A percentile compares a stretch with the other conserved stretches of the same genome.
Conservation (phyloP, 2,113 vertebrate genomes). For the Mustelus asterias region DNA sequence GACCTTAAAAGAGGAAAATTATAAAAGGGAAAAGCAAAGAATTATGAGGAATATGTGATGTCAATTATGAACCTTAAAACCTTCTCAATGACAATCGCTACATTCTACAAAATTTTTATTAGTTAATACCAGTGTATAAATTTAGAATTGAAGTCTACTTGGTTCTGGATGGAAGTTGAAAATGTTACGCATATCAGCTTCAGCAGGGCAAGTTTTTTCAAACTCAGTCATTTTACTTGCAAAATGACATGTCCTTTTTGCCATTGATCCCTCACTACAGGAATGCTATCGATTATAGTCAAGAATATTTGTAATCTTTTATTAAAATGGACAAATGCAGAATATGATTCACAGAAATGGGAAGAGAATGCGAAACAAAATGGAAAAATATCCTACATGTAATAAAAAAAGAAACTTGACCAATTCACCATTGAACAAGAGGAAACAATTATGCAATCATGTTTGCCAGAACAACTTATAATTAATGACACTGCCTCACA, state of each 20-base stretch:
- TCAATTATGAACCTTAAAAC: not conserved
- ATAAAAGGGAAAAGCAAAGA: not conserved
- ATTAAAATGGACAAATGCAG: not conserved
- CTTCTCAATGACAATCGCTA: not conserved
- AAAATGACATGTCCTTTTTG: not conserved
- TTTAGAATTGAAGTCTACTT: not conserved
- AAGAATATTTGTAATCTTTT: not conserved
- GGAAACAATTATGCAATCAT: not conserved
- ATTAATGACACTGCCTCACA: not conserved
- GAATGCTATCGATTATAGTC: not conserved
- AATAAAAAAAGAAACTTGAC: not conserved
- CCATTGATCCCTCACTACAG: not conserved
- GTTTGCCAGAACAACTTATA: not conserved
- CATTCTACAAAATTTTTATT: not conserved
- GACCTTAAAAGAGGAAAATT: not conserved
- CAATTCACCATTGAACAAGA: not conserved
- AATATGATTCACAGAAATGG: not conserved
- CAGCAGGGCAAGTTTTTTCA: not conserved
- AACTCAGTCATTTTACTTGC: not conserved
- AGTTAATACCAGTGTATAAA: not conserved
- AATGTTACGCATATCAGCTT: not conserved
- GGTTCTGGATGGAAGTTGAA: not conserved
- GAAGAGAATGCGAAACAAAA: not conserved
- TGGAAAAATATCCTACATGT: not conserved
- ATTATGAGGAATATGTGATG: not conserved